A percentile compares a stretch with the other conserved stretches of the same genome.
Conservation (phyloP, 2,797 vertebrate species). For the Anomalospiza imberbis region DNA sequence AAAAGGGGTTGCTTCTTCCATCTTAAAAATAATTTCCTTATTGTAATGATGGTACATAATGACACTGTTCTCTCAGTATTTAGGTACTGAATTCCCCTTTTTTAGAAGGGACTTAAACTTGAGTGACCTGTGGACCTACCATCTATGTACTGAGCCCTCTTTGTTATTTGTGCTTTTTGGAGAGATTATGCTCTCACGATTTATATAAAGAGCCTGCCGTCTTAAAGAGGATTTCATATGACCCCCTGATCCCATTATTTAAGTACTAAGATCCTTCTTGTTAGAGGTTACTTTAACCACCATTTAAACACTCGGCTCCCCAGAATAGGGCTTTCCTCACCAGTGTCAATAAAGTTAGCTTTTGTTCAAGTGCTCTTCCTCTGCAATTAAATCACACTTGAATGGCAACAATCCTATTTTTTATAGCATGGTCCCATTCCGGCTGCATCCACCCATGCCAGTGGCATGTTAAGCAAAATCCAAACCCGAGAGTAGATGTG, state of each 20-base stretch:
- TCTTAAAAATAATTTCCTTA: slow-evolving; percentile 48
- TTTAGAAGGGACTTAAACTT: slow-evolving; percentile 22
- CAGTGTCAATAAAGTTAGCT: slow-evolving; percentile 7
- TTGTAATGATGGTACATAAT: slow-evolving; percentile 13
- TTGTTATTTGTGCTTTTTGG: slow-evolving; percentile 48
- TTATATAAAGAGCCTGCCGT: slow-evolving; percentile 39
- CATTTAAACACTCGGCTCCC: not conserved
- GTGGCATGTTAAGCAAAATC: not conserved
- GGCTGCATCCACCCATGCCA: not conserved
- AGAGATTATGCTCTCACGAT: slow-evolving; percentile 37
- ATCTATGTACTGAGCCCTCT: slow-evolving; percentile 41
- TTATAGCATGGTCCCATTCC: not conserved
- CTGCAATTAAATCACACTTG: not conserved
- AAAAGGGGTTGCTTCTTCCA: not conserved
- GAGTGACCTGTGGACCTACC: slow-evolving; percentile 25
- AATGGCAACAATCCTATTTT: not conserved
- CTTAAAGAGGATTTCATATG: slow-evolving; percentile 42
- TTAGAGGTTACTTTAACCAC: slow-evolving; percentile 40
- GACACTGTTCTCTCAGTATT: slow-evolving; percentile 16
- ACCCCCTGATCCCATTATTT: slow-evolving; percentile 51
- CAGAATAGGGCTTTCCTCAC: not conserved
- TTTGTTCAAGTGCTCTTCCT: not conserved
- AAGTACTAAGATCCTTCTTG: slow-evolving; percentile 34
- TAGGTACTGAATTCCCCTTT: slow-evolving; percentile 49
- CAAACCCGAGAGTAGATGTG: not conserved